Evolutionary conservation across 2,888 invertebrate species (phyloP), one percentile per base, ranked within the genome.

Genomic region (Nymphalis polychloros): DNA sequence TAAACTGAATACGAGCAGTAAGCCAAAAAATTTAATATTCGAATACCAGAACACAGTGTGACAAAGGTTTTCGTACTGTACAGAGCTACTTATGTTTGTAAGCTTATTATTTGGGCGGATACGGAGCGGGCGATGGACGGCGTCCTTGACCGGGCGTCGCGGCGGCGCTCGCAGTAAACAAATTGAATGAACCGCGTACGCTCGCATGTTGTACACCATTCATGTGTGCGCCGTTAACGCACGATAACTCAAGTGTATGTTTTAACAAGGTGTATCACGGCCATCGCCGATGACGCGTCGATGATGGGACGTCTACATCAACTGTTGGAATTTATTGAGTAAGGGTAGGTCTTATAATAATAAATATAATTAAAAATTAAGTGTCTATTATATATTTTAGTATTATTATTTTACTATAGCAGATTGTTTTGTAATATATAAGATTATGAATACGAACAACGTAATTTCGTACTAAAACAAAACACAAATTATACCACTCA

Each of bases 131-230:
- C 89, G 83, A 89, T 91, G 91, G 84, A 90, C 81, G 79, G 66
- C 83, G 88, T 82, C 88, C 90, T 90, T 90, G 90, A 88, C 87
- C 88, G 87, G 72, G 81, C 84, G 84, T 80, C 85, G 86, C 81
- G 81, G 78, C 82, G 82, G 78, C 82, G 77, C 86, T 83, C 78
- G 78, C 82, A 86, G 88, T 90, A 87, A 89, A 89, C 90, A 88
- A 88, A 88, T 91, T 92, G 91, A 91, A 92, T 92, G 91, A 88
- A 88, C 84, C 86, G 90, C 89, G 89, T 90, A 90, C 87, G 84
- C 84, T 84, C 84, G 83, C 84, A 84, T 82, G 80, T 83, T 68
- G 80, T 82, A 82, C 81, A 85, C 88, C 91, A 92, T 92, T 92
- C 90, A 91, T 90, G 86, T 89, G 90, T 85, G 86, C 81, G 84